Evolutionary conservation across 2,888 invertebrate species (phyloP), one percentile per base, ranked within the genome.

Genomic region (Drosophila incognita): DNA sequence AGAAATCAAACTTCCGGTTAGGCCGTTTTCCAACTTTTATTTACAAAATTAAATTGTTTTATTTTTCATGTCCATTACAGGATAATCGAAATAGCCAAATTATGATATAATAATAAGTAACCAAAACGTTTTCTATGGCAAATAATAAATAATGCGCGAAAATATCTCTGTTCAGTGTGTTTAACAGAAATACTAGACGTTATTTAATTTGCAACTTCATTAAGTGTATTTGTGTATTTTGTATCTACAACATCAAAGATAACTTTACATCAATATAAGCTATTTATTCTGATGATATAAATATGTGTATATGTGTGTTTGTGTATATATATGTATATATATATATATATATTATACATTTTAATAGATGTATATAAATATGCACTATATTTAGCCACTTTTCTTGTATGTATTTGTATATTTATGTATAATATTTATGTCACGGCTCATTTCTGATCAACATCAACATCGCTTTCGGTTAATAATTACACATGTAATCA

Each of bases 171-270:
- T 74, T 56, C 56, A 29, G 49, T 74, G 58, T 74, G 60, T 69
- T 67, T 29, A 78, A 57, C 67, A 62, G 76, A 42, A 72, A 64
- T 52, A 61, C 52, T 77, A 64, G 56, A 79, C 51, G 68, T 63
- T 69, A 53, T 60, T 69, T 58, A 49, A 51, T 68, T 54, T 60
- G 76, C 48, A 69, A 73, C 63, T 52, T 58, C 59, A 57, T 66
- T 69, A 35, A 46, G 59, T 85, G 53, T 61, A 52, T 60, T 52
- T 67, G 48, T 42, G n/a, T 76, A 59, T 64, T 71, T 73, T 64
- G 76, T 91, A 89, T 91, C 91, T 90, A 92, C 91, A 92, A 92
- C 92, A 92, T 89, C 89, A 88, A 92, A 84, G 85, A 82, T 89
- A 89, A 84, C 82, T 74, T 74, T 73, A 80, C 79, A 82, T 77